phyloP scores from a whole-genome alignment of 2,888 invertebrate species.

The Campoletis raptor region DNA sequence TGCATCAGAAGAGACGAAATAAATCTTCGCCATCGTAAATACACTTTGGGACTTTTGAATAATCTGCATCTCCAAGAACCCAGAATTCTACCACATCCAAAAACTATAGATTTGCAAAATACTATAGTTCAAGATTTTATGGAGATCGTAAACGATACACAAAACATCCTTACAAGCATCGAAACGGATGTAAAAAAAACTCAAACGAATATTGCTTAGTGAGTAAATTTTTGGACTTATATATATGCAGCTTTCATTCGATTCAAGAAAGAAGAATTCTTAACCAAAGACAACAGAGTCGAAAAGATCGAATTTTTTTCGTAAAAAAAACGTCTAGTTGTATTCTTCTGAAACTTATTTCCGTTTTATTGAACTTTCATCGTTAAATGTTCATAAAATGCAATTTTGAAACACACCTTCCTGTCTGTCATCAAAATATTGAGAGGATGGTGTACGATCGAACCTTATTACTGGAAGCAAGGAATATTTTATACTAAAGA shows the following conservation, averaged over 20 bases:
- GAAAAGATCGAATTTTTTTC: no score
- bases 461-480: no score
- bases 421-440: no score
- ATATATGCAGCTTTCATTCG: neutral
- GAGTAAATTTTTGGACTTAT: conserved; percentile 53
- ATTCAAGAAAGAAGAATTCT: neutral
- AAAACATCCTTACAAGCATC: conserved; percentile 60
- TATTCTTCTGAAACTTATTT: no score
- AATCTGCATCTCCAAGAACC: conserved; percentile 69
- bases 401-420: no score
- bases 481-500: no score
- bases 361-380: no score
- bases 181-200: conserved; percentile 67
- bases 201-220: conserved; percentile 76
- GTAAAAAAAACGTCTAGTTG: no score
- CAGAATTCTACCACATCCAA: conserved; percentile 73
- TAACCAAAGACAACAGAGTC: no score
- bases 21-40: conserved; percentile 68
- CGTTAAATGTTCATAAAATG: no score
- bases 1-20: conserved; percentile 69
- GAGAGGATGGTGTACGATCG: neutral
- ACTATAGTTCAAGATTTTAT: conserved; percentile 73
- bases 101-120: conserved; percentile 74
- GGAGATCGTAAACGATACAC: conserved; percentile 66
- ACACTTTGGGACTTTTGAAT: conserved; percentile 70